Percentiles rank a stretch among this genome's conserved stretches.
Conservation (phyloP, 2,113 vertebrate species). For the Chaetops frenatus region DNA sequence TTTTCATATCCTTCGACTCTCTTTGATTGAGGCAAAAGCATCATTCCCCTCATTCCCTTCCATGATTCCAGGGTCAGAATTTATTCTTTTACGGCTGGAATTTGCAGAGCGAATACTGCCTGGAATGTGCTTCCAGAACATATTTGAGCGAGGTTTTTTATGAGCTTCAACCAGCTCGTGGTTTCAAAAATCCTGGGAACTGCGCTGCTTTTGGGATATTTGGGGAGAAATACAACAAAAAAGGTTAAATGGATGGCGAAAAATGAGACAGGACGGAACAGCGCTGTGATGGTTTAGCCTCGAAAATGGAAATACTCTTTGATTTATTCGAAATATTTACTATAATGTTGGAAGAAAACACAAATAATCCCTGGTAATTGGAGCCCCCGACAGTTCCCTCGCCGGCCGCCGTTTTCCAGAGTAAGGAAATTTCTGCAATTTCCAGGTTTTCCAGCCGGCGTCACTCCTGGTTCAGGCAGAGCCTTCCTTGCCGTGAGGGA, state of each 20-base stretch:
- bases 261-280: not conserved
- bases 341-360: not conserved
- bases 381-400: not conserved
- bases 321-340: not conserved
- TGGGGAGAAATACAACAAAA: not conserved
- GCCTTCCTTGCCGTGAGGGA: too few relatives aligned
- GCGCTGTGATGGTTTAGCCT: not conserved
- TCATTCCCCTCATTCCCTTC: not conserved
- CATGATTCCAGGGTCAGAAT: not conserved
- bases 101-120: not conserved
- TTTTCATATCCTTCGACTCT: not conserved
- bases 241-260: not conserved
- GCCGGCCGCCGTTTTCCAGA: not conserved
- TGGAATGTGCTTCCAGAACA: not conserved
- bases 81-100: not conserved
- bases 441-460: not conserved
- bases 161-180: not conserved
- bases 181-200: not conserved
- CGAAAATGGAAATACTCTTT: not conserved
- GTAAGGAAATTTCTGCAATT: not conserved
- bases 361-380: too few relatives aligned
- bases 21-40: not conserved
- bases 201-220: not conserved
- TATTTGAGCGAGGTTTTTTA: not conserved
- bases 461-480: not conserved